A percentile compares a stretch with the other conserved stretches of the same genome.
phyloP scores from a whole-genome alignment of 2,113 vertebrate genomes.

The Mionectes macconnelli region DNA sequence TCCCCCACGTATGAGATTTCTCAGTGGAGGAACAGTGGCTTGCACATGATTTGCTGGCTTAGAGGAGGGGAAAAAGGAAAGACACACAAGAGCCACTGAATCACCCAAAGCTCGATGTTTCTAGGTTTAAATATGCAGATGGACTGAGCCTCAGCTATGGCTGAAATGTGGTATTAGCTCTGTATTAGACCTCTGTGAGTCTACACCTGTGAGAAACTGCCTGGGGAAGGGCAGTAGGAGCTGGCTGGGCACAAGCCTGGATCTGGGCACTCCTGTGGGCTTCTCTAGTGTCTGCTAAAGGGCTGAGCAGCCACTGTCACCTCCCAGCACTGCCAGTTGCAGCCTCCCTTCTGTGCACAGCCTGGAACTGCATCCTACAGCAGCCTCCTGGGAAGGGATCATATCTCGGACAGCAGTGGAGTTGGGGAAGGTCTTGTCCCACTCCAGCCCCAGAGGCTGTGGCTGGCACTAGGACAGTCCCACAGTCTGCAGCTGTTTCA shows the following conservation, averaged over 20 bases:
- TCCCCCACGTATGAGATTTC: background rate
- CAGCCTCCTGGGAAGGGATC: accelerated
- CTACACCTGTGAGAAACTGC: background rate
- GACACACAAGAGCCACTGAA: background rate
- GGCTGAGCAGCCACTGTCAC: background rate
- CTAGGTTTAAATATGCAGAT: background rate
- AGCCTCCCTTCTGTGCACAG: background rate
- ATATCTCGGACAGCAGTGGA: accelerated
- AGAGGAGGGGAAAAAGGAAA: background rate
- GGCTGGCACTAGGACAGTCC: background rate
- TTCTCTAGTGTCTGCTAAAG: background rate
- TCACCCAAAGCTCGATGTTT: accelerated
- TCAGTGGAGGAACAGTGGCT: background rate
- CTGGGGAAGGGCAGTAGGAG: background rate
- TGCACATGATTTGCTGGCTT: background rate
- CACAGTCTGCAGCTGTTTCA: background rate
- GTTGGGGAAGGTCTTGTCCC: background rate
- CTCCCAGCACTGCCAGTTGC: background rate
- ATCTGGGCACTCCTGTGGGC: background rate
- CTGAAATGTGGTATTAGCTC: background rate
- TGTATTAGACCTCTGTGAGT: background rate
- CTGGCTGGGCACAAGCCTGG: background rate
- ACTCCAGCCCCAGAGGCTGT: background rate
- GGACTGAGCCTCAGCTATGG: background rate
- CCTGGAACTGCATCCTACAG: background rate